These are phyloP conservation scores for Ferrisia virgata DNA, from an alignment of 2,888 invertebrate species.

Conservation along the genomic window DNA sequence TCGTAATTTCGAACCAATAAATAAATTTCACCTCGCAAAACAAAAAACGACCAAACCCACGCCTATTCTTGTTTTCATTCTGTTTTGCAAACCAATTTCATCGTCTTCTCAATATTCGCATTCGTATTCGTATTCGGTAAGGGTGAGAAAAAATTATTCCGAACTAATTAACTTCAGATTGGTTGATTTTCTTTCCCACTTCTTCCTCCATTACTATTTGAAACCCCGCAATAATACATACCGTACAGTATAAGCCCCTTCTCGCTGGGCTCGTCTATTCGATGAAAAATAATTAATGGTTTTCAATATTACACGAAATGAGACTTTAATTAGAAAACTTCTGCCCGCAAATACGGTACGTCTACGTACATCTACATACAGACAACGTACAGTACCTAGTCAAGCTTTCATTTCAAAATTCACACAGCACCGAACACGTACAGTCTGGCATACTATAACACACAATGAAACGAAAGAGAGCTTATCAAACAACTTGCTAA, in stretches of 20 bases:
- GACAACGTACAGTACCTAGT: not conserved
- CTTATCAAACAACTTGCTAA: constrained; percentile 16
- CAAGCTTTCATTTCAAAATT: constrained; percentile 3
- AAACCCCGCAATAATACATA: not conserved
- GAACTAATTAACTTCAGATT: not conserved
- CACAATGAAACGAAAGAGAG: not conserved
- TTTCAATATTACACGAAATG: not conserved
- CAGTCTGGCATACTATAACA: not conserved
- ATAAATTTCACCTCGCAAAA: not conserved
- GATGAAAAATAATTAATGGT: constrained; percentile 3
- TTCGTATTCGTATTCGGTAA: not conserved
- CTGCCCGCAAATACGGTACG: not conserved
- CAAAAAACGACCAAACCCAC: not conserved
- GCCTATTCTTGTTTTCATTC: not conserved
- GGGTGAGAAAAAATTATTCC: not conserved
- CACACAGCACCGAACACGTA: not conserved
- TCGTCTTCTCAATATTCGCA: not conserved
- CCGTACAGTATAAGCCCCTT: not conserved
- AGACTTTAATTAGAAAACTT: constrained; percentile 11
- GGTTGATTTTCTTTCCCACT: not conserved
- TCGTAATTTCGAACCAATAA: not conserved
- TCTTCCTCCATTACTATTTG: not conserved
- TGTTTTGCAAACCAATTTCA: not conserved
- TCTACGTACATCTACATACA: not conserved
- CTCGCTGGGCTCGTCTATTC: not conserved